phyloP scores from a whole-genome alignment of 64 coral and sea anemone species.

The Montipora cactus region DNA sequence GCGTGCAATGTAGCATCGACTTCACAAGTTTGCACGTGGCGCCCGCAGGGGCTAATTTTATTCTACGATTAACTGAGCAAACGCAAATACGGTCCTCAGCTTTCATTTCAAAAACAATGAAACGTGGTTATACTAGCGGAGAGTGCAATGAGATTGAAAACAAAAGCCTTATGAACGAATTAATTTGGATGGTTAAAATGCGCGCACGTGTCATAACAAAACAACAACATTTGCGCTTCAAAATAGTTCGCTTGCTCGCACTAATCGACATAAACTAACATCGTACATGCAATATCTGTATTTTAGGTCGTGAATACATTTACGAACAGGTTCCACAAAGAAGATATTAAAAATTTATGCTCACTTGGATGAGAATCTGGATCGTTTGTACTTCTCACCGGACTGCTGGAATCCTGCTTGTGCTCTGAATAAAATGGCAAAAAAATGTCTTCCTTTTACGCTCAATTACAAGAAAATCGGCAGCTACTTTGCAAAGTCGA shows the following conservation, averaged over 20 bases:
- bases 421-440: conserved; percentile 76
- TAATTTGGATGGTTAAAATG: conserved; percentile 96
- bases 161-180: conserved; percentile 82
- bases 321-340: conserved; percentile 75
- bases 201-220: conserved; percentile 91
- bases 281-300: conserved; percentile 57
- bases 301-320: conserved; percentile 64
- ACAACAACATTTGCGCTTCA: conserved; percentile 59
- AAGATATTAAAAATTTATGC: conserved; percentile 96
- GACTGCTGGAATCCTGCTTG: conserved; percentile 94
- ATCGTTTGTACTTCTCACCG: conserved; percentile 63
- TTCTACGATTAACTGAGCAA: conserved; percentile 15
- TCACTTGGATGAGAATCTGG: conserved; percentile 84
- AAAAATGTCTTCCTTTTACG: not conserved
- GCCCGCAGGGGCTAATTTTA: conserved; percentile 45
- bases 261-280: not conserved
- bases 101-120: conserved; percentile 45
- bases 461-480: not conserved
- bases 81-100: conserved; percentile 41
- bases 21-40: conserved; percentile 29
- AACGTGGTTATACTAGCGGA: conserved; percentile 39
- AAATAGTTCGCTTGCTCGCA: not conserved
- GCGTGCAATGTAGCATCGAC: conserved; percentile 22
- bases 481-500: not conserved
- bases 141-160: conserved; percentile 65